Base-by-base conservation (phyloP, 2,888 invertebrate genomes). In the Odontothrips loti region DNA sequence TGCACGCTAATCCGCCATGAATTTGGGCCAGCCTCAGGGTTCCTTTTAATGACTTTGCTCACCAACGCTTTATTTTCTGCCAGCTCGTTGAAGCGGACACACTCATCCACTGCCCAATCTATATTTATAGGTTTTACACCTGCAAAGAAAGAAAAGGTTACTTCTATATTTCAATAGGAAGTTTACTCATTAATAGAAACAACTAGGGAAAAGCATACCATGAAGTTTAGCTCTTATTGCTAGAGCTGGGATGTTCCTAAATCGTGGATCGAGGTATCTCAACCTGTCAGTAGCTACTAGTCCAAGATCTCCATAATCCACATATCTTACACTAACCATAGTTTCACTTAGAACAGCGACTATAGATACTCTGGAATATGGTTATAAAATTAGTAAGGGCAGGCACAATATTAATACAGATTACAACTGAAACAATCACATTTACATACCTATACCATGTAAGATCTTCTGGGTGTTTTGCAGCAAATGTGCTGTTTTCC, bases 21-120 rank as follows among this genome's bases (percentile, higher is more conserved):
- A 15, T 87, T 90, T 9, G 91, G 90, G 83, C 91, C 90, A 47
- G 91, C 85, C 29, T 90, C 93, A 79, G 89, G 89, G 82, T 90
- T 90, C 12, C 92, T 90, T 29, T 91, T 90, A 83, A 90, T 90
- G 80, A 95, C 90, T 80, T 92, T 86, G 0, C 94, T 93, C 20
- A 93, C 93, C 83, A 95, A 93, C 80, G 90, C 89, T 84, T 92
- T 91, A 58, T 92, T 91, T 58, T 92, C 91, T 10, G 94, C 93
- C 83, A 95, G 85, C 84, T 92, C 89, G 85, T 93, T 92, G 86
- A 95, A 95, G 82, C 91, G 88, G 80, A 93, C 87, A 85, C 93
- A 93, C 87, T 94, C 94, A 84, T 93, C 92, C 84, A 92, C 91
- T 0, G 91, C 89, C 93, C 94, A 94, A 87, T 94, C 92, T 84